Evolutionary conservation across 2,797 vertebrate species (phyloP), one percentile per base, ranked within the genome.

Genomic region (Buceros bicornis): DNA sequence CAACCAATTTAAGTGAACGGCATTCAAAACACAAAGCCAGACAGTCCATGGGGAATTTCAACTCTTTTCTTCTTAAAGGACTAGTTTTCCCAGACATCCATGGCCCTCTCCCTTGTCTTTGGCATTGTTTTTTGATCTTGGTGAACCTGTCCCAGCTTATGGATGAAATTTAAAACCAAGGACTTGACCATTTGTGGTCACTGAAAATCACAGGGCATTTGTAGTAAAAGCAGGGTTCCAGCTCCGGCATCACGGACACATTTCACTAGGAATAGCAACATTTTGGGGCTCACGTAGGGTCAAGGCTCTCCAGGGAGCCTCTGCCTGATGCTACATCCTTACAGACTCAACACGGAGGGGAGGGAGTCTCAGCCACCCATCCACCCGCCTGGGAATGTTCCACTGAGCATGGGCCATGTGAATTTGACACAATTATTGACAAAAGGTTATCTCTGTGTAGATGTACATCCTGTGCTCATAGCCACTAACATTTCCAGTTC

Each of bases 11-110:
- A 93, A 85, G 69, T 61, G 88, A 79, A 73, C 2, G 4, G 45
- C 66, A 47, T 50, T 94, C 62, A 94, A 89, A 91, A 82, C 61
- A 91, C 29, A 84, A 92, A 90, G 86, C 67, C 91, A 97, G 94
- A 96, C 79, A 33, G 83, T 89, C 96, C 64, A 0, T 94, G 24
- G 93, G 94, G 96, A 94, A 89, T 94, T 89, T 85, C 31, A 87
- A 24, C 67, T 80, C 67, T 92, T 95, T 90, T 92, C 56, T 90
- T 92, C 88, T 93, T 13, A 92, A 95, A 95, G 95, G 50, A 33
- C 88, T 89, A 43, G 61, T 93, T 95, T 95, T 92, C 84, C 67
- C 88, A 92, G 94, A 94, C 90, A 67, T 71, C 24, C 74, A 37
- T 2, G 3, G 56, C 31, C 66, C 43, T 70, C 10, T 93, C 60